Conservation (phyloP, 2,888 invertebrate genomes). For the Alcis repandata region DNA sequence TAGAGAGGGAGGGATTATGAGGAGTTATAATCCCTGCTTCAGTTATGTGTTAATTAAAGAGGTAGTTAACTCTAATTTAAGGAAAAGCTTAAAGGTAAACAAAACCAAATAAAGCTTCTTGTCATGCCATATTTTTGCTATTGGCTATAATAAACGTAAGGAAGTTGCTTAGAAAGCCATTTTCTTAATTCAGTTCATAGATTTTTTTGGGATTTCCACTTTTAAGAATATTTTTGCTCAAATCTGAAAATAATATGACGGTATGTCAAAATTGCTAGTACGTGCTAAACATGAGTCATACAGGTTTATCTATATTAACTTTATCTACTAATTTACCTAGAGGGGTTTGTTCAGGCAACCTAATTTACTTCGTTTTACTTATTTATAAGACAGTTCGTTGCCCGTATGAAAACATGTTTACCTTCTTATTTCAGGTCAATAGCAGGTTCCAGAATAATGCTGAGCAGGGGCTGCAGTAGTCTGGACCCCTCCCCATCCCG, state of each 20-base stretch:
- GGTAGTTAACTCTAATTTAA: neutral
- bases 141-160: no score
- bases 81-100: no score
- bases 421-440: conserved; percentile 78
- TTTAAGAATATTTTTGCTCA: no score
- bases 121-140: no score
- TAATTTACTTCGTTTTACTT: conserved; percentile 5
- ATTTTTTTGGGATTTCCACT: no score
- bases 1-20: neutral
- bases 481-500: conserved; percentile 58
- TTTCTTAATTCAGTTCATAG: no score
- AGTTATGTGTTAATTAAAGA: neutral
- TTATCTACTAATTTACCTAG: no score
- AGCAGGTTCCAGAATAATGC: conserved; percentile 71
- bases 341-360: neutral
- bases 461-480: conserved; percentile 75
- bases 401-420: conserved; percentile 65
- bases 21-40: no score
- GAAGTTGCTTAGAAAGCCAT: no score
- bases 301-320: neutral
- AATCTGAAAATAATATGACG: no score
- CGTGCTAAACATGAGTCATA: neutral
- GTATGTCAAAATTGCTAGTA: no score
- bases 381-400: conserved; percentile 46
- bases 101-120: no score